phyloP scores from a whole-genome alignment of 2,113 vertebrate genomes.

The Sula dactylatra region DNA sequence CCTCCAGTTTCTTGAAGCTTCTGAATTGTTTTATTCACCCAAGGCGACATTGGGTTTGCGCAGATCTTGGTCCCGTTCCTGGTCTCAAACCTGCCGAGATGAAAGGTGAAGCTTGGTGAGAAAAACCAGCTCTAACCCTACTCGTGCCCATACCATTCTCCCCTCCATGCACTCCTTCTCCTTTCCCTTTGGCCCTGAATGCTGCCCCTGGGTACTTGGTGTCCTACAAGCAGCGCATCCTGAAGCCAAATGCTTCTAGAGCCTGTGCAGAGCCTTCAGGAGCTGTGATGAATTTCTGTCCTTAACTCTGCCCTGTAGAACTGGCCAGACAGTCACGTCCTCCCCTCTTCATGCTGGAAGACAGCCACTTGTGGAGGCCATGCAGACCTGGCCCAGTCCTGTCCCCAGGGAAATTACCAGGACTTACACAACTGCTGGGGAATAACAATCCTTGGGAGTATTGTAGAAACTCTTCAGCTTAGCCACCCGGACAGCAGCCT shows the following conservation, averaged over 20 bases:
- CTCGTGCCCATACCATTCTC: accelerated
- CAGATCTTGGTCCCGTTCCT: not conserved
- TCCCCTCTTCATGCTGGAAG: not conserved
- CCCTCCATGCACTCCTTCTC: not conserved
- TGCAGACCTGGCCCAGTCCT: not conserved
- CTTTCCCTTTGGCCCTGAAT: not conserved
- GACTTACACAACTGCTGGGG: not conserved
- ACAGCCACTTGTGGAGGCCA: not conserved
- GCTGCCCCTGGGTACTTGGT: not conserved
- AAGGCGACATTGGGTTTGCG: accelerated
- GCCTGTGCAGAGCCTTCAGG: not conserved
- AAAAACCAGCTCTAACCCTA: not conserved
- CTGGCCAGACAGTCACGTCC: not conserved
- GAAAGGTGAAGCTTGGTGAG: not conserved
- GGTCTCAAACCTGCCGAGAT: not conserved
- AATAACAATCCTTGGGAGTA: not conserved
- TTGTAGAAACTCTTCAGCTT: not conserved
- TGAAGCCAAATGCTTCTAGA: not conserved
- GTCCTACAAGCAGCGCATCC: not conserved
- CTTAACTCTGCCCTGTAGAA: not conserved
- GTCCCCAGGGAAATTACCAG: not conserved
- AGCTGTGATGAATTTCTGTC: accelerated
- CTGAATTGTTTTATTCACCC: not conserved
- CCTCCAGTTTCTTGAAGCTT: accelerated
- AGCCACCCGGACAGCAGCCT: accelerated